phyloP scores from a whole-genome alignment of 2,113 vertebrate species.

The Hippocampus zosterae region DNA sequence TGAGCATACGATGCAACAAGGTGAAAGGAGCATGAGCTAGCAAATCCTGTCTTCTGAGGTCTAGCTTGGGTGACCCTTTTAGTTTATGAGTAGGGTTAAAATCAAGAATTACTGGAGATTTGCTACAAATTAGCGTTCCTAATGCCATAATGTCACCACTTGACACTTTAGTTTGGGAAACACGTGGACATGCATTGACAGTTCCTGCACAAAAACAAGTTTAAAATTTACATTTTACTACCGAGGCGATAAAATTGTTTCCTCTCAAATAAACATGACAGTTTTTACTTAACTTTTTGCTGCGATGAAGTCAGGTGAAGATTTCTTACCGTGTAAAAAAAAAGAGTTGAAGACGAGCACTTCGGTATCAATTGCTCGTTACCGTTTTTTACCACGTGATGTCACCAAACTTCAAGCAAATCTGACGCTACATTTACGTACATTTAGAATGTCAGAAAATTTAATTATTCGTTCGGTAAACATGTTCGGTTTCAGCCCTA shows the following conservation, averaged over 20 bases:
- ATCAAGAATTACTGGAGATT: slow-evolving; percentile 51
- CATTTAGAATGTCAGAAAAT: neutral
- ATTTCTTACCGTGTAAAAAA: slow-evolving; percentile 5
- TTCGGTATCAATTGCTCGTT: neutral
- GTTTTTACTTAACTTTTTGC: neutral
- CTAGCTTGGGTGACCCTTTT: slow-evolving; percentile 39
- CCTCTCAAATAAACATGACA: neutral
- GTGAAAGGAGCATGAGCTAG: slow-evolving; percentile 3
- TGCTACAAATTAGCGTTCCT: slow-evolving; percentile 65
- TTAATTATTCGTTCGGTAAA: accelerated
- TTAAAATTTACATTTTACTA: neutral
- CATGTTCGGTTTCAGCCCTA: neutral
- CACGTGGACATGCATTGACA: slow-evolving; percentile 5
- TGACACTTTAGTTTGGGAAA: slow-evolving; percentile 58
- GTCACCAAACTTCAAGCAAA: slow-evolving; percentile 10
- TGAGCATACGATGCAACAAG: neutral
- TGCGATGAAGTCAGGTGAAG: neutral
- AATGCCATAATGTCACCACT: slow-evolving; percentile 60
- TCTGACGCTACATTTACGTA: slow-evolving; percentile 1
- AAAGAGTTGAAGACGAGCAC: neutral
- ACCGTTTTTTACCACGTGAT: slow-evolving; percentile 22
- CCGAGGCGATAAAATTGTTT: neutral
- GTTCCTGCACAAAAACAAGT: neutral
- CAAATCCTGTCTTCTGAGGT: slow-evolving; percentile 14
- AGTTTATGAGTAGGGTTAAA: slow-evolving; percentile 48